Percentiles rank a stretch among this genome's conserved stretches.
These are phyloP conservation scores for Pocillopora damicornis DNA, from an alignment of 64 coral and sea anemone genomes.

Conservation along the genomic window DNA sequence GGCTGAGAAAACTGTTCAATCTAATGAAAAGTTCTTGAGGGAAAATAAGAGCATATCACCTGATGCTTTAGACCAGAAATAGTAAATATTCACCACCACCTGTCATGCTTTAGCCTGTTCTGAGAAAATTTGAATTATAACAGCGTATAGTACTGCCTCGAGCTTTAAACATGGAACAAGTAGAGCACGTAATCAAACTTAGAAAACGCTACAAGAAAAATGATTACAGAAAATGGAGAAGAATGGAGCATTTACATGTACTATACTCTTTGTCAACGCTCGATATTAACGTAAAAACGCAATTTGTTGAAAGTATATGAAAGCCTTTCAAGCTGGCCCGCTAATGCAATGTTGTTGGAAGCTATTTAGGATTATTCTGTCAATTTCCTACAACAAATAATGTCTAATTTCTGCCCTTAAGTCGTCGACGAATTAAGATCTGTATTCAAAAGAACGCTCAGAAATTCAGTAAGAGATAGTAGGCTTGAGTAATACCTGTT, in stretches of 20 bases:
- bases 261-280: background rate
- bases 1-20: background rate
- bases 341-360: background rate
- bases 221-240: background rate
- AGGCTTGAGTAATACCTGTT: constrained; percentile 38
- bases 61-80: background rate
- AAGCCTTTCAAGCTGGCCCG: background rate
- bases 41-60: background rate
- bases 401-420: background rate
- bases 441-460: background rate
- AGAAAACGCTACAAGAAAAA: background rate
- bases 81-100: background rate
- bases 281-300: background rate
- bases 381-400: background rate
- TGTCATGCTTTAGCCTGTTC: background rate
- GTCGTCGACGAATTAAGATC: background rate
- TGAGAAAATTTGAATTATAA: background rate
- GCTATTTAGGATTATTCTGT: background rate
- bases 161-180: background rate
- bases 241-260: background rate
- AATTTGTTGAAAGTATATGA: background rate
- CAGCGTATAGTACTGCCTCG: background rate
- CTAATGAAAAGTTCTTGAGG: background rate
- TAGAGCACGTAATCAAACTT: background rate
- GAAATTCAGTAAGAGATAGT: background rate